Evolutionary conservation across 1,140 invertebrate species (phyloP), one percentile per base, ranked within the genome.

Genomic region (Parasteatoda tepidariorum): DNA sequence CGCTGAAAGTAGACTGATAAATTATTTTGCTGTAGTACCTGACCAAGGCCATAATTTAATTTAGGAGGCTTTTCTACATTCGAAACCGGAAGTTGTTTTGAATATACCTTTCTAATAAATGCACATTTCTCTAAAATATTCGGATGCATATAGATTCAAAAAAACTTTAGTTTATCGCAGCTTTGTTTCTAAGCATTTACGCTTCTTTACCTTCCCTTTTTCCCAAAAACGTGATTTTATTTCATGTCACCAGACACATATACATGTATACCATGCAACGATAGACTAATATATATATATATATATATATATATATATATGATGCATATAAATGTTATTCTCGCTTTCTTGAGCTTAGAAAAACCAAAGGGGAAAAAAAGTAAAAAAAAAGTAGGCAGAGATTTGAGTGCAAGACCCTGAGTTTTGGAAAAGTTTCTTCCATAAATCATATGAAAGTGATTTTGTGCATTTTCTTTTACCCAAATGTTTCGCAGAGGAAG

Each of bases 381-480:
- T n/a, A n/a, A n/a, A n/a, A n/a, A n/a, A n/a, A n/a, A n/a, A n/a
- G n/a, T n/a, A n/a, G n/a, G n/a, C 38, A 48, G 9, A 48, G 38
- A 48, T 48, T 48, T 9, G 38, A 48, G 38, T 48, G 41, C 71
- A 61, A 31, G 57, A 33, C 7, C 33, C 68, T 48, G 31, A 74
- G 38, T 28, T 74, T 74, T 62, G 55, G 34, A 74, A 73, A 74
- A 74, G 71, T 74, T 74, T 74, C 13, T 18, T 24, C 24, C 71
- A 74, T 74, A 54, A 74, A 74, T 74, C 71, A 74, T 62, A 57
- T 34, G 57, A 74, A 74, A 74, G 57, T 30, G 71, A 74, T 74
- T 61, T 62, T n/a, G 57, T 22, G 18, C n/a, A 22, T 26, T 24
- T 74, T 13, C 71, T 74, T 61, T 38, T 74, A 41, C 1, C 48